Evolutionary conservation across 2,797 vertebrate genomes (phyloP).

Genomic region (Urosaurus nigricauda): DNA sequence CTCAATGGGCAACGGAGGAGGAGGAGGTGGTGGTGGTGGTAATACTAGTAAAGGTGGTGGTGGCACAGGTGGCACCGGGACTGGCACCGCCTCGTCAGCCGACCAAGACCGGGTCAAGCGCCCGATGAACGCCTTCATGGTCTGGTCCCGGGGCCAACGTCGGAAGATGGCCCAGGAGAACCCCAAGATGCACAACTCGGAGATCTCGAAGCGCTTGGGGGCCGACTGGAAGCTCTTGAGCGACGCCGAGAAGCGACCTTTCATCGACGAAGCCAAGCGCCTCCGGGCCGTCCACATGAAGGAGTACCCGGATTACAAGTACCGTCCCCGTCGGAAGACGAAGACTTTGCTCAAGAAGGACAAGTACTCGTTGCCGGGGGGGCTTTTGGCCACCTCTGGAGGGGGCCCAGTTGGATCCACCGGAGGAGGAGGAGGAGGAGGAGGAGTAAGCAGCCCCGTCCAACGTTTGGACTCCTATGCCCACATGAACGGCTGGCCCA

Average conservation of each 20-base stretch:
- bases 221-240: conserved; percentile 99
- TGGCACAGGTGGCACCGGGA: conserved; percentile 76
- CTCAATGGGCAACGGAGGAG: conserved; percentile 73
- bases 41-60: not conserved
- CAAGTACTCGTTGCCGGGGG: conserved; percentile 95
- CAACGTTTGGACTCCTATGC: conserved; percentile 97
- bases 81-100: too few relatives aligned
- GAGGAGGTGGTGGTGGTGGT: too few relatives aligned
- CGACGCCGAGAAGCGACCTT: conserved; percentile 96
- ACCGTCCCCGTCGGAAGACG: conserved; percentile 98
- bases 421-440: conserved; percentile 80
- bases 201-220: conserved; percentile 97
- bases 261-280: conserved; percentile 98
- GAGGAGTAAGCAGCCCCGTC: conserved; percentile 87
- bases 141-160: conserved; percentile 96
- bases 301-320: conserved; percentile 99
- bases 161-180: conserved; percentile 99
- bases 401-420: conserved; percentile 71
- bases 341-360: conserved; percentile 99
- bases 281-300: conserved; percentile 98
- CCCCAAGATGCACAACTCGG: conserved; percentile 99
- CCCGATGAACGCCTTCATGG: conserved; percentile 99
- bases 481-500: conserved; percentile 98
- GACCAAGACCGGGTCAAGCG: conserved; percentile 96
- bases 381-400: conserved; percentile 87